Evolutionary conservation across 2,113 vertebrate species (phyloP).

Genomic region (Pseudopipra pipra): DNA sequence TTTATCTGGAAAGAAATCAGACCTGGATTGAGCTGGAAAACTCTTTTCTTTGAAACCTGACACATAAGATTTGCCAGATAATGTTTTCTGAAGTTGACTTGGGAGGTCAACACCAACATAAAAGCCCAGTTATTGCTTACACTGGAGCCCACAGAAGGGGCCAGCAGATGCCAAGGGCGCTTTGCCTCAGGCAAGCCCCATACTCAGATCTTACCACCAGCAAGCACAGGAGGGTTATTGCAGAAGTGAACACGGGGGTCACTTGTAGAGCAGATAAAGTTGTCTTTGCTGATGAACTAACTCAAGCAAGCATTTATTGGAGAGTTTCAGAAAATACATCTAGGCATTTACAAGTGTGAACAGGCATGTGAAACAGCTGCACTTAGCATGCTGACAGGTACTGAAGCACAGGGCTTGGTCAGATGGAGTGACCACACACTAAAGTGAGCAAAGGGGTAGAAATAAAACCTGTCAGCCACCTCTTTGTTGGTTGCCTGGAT

Average conservation of each 20-base stretch:
- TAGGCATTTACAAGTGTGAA: not conserved
- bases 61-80: not conserved
- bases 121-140: not conserved
- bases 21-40: not conserved
- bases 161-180: not conserved
- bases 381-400: not conserved
- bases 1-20: constrained; percentile 6
- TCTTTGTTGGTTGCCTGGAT: not conserved
- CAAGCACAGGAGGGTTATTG: not conserved
- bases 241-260: not conserved
- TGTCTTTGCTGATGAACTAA: not conserved
- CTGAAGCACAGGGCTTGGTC: not conserved
- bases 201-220: not conserved
- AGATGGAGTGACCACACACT: not conserved
- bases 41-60: not conserved
- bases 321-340: not conserved
- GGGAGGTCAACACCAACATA: not conserved
- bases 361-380: not conserved
- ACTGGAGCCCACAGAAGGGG: not conserved
- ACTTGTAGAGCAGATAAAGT: not conserved
- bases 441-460: not conserved
- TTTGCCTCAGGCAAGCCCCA: not conserved
- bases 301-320: rapidly evolving
- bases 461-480: not conserved
- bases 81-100: not conserved